phyloP scores from a whole-genome alignment of 1,140 invertebrate species.

The Drosophila melanica region DNA sequence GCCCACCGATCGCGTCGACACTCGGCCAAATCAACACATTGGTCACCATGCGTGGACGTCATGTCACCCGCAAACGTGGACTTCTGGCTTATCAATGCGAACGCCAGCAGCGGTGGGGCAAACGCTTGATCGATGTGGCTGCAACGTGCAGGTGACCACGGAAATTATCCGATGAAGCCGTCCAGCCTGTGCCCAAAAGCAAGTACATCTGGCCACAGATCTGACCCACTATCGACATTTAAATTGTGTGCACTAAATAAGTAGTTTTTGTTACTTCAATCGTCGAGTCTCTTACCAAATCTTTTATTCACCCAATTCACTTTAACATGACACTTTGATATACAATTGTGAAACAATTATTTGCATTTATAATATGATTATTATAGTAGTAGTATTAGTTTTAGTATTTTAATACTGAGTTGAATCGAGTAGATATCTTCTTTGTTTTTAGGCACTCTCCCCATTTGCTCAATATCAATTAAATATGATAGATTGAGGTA shows the following conservation, averaged over 20 bases:
- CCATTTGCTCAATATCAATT: too few relatives aligned
- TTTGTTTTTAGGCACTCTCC: too few relatives aligned
- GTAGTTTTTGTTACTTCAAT: background rate
- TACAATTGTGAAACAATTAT: too few relatives aligned
- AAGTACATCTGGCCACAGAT: slow-evolving; percentile 6
- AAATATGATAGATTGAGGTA: too few relatives aligned
- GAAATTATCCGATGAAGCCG: too few relatives aligned
- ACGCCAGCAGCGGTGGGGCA: slow-evolving; percentile 1
- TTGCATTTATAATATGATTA: too few relatives aligned
- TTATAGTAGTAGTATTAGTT: too few relatives aligned
- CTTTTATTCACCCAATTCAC: background rate
- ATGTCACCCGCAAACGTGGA: slow-evolving; percentile 64
- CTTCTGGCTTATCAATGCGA: slow-evolving; percentile 48
- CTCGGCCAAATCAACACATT: slow-evolving; percentile 12
- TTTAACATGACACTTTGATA: background rate
- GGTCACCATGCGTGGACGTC: slow-evolving; percentile 67
- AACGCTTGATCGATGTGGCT: slow-evolving; percentile 27
- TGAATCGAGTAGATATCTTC: too few relatives aligned
- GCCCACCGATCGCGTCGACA: slow-evolving; percentile 13
- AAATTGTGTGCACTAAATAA: background rate
- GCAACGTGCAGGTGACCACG: slow-evolving; percentile 4
- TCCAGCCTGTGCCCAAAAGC: slow-evolving; percentile 6
- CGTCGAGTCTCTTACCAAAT: background rate
- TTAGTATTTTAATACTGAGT: too few relatives aligned
- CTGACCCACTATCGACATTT: slow-evolving; percentile 20